A percentile compares a stretch with the other conserved stretches of the same genome.
phyloP scores from a whole-genome alignment of 2,888 invertebrate genomes.

The Eurytoma californica region DNA sequence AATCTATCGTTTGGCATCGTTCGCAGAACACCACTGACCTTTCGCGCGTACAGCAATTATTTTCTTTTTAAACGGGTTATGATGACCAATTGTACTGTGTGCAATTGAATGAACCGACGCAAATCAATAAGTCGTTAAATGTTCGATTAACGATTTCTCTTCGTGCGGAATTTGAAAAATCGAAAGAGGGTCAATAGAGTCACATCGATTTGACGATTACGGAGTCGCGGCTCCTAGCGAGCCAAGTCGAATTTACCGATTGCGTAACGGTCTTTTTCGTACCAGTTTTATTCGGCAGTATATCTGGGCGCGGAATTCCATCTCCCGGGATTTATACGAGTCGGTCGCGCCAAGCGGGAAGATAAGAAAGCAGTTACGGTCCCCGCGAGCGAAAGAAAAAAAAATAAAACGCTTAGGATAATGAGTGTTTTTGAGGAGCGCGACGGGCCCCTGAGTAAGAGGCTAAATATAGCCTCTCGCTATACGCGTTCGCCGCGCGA shows the following conservation, averaged over 20 bases:
- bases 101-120: no score
- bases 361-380: background rate
- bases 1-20: background rate
- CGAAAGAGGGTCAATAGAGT: no score
- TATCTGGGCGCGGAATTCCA: background rate
- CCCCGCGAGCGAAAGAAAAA: background rate
- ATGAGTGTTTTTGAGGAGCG: constrained; percentile 17
- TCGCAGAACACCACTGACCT: background rate
- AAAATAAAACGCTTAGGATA: background rate
- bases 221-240: no score
- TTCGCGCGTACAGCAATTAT: background rate
- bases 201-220: no score
- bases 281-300: background rate
- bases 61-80: no score
- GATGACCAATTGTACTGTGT: no score
- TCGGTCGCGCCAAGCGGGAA: background rate
- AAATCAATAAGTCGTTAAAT: no score
- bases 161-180: no score
- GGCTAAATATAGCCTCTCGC: constrained; percentile 28
- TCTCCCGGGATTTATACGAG: background rate
- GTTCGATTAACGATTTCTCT: no score
- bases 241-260: no score
- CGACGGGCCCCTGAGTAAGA: constrained; percentile 26
- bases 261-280: no score
- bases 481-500: background rate